Evolutionary conservation across 1,140 invertebrate genomes (phyloP), one percentile per base, ranked within the genome.

Genomic region (Drosophila melanica): DNA sequence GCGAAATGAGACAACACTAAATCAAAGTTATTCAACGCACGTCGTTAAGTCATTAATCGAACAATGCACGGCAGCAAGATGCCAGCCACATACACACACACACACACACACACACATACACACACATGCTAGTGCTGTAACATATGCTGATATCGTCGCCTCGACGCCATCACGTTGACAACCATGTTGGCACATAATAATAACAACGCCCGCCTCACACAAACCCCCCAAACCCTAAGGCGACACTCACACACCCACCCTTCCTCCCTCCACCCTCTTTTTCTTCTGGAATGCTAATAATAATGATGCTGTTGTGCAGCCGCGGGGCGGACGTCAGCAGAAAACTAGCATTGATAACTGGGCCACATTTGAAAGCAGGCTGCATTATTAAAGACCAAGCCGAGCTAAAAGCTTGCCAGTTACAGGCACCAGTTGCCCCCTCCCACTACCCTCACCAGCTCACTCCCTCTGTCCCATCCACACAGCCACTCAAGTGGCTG

Each of bases 31-130:
- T 89, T 89, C 84, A 84, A 79, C 79, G 76, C 84, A 89, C 84
- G 84, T 89, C 84, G 84, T 89, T 89, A 89, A 89, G 84, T 89
- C 84, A 89, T 89, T 89, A 89, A 89, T 89, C 84, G 84, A 89
- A 89, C 84, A 87, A 87, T 87, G 79, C 82, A 89, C 84, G 71
- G 68, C 68, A 79, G 79, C 47, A 87, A 76, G 71, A 81, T 76
- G 68, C 63, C 68, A 14, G 33, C 57, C 50, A 53, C 62, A 51
- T 33, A 66, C 27, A 60, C 47, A 51, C 33, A 73, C 48, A 44
- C 4, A 16, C 14, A 11, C 12, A 39, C n/a, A 14, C 20, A 35
- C 23, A 33, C 23, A 11, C 16, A 20, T 39, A 37, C 55, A 66
- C 44, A 42, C 27, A 80, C 44, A 39, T 14, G 20, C 11, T 16